Evolutionary conservation across 2,888 invertebrate species (phyloP), one percentile per base, ranked within the genome.

Genomic region (Phytoseiulus persimilis): DNA sequence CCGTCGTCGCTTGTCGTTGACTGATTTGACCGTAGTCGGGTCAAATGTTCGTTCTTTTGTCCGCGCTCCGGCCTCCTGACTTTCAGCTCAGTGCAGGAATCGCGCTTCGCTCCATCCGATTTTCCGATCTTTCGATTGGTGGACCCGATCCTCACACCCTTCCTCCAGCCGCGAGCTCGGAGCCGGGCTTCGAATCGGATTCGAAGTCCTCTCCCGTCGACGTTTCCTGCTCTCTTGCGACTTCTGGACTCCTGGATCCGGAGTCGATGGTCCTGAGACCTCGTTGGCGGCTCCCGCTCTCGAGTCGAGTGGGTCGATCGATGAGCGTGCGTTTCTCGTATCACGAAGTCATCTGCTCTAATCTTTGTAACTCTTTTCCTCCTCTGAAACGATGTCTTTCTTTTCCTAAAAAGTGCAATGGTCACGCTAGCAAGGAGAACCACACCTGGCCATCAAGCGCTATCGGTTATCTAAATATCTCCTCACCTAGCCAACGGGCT

Each of bases 381-480:
- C 65, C 65, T 23, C 28, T 65, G 65, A 65, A 65, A 65, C 65
- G 65, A 65, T 65, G 65, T 65, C 65, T 65, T 65, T 65, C 65
- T 65, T 65, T 28, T 65, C 65, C 65, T 28, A 28, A 65, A 28
- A 65, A 65, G 65, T 65, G 65, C 65, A 65, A 65, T 65, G 65
- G 65, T 65, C 65, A 65, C 65, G 65, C 65, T 65, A 65, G 65
- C 65, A 28, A 65, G 18, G 65, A 65, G 65, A 65, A 65, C 65
- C 65, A 65, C 65, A 65, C 65, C 65, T 65, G 65, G 65, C 65
- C 65, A 65, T 65, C 65, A 28, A 65, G 65, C 65, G 65, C 65
- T 65, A 65, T 65, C 65, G 65, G 65, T 65, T 65, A 65, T 65
- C 65, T 65, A 65, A 65, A 65, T 65, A 65, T 65, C 65, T 65